A percentile compares a stretch with the other conserved stretches of the same genome.
phyloP scores from a whole-genome alignment of 2,888 invertebrate genomes.

The Thera obeliscata region DNA sequence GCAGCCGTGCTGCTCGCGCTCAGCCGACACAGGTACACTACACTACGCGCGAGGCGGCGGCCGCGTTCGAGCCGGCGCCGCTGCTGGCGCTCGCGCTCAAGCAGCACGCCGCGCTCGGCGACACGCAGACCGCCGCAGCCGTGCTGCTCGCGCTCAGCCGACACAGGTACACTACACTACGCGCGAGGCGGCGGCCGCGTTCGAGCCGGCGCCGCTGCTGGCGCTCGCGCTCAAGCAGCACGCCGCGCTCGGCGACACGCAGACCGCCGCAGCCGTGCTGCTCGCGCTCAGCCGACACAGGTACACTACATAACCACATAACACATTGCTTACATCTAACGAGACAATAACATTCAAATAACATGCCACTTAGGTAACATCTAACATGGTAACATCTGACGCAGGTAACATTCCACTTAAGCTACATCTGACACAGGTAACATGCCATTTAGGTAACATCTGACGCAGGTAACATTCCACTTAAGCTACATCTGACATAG shows the following conservation, averaged over 20 bases:
- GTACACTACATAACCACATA: no score
- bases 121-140: conserved; percentile 94
- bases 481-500: no score
- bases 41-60: conserved; percentile 66
- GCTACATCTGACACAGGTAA: no score
- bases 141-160: conserved; percentile 94
- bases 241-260: conserved; percentile 93
- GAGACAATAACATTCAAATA: no score
- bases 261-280: conserved; percentile 93
- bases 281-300: conserved; percentile 91
- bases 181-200: conserved; percentile 75
- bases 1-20: conserved; percentile 93
- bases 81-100: conserved; percentile 90
- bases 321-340: no score
- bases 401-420: no score
- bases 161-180: conserved; percentile 53
- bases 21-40: conserved; percentile 83
- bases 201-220: conserved; percentile 89
- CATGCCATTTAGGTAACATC: no score
- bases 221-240: conserved; percentile 90
- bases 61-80: conserved; percentile 87
- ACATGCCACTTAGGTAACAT: no score
- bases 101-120: conserved; percentile 91
- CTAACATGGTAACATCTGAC: no score
- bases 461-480: no score